Evolutionary conservation across 2,797 vertebrate species (phyloP).

Genomic region (Myotis myotis): DNA sequence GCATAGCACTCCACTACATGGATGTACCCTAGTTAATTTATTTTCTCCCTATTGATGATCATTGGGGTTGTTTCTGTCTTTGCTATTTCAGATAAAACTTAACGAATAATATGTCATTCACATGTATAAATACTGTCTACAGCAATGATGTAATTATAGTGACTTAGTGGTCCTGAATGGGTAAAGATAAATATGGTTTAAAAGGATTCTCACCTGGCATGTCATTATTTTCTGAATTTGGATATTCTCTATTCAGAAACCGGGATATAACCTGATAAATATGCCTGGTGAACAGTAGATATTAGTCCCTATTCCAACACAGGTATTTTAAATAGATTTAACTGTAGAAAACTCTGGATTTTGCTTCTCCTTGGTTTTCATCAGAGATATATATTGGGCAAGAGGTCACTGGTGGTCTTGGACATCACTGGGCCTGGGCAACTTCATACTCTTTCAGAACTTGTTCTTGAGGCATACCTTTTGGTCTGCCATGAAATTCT

Average conservation of each 20-base stretch:
- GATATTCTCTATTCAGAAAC: neutral
- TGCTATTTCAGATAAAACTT: constrained; percentile 13
- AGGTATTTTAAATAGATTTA: neutral
- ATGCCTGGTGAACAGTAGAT: neutral
- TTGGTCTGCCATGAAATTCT: constrained; percentile 6
- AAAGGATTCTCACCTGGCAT: neutral
- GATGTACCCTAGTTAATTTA: neutral
- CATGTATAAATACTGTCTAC: neutral
- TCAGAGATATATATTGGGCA: neutral
- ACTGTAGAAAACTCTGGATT: neutral
- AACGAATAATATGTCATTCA: neutral
- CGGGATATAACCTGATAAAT: neutral
- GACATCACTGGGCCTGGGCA: neutral
- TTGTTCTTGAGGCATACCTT: neutral
- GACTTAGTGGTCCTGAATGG: neutral
- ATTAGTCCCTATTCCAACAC: neutral
- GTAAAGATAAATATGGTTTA: neutral
- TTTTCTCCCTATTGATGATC: neutral
- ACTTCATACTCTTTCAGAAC: neutral
- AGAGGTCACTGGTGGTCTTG: neutral
- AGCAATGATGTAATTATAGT: neutral
- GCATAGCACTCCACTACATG: neutral
- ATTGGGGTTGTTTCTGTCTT: neutral
- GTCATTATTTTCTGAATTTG: constrained; percentile 8
- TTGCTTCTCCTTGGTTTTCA: neutral